Base-by-base conservation (phyloP, 2,888 invertebrate genomes). In the Phaonia tiefii region DNA sequence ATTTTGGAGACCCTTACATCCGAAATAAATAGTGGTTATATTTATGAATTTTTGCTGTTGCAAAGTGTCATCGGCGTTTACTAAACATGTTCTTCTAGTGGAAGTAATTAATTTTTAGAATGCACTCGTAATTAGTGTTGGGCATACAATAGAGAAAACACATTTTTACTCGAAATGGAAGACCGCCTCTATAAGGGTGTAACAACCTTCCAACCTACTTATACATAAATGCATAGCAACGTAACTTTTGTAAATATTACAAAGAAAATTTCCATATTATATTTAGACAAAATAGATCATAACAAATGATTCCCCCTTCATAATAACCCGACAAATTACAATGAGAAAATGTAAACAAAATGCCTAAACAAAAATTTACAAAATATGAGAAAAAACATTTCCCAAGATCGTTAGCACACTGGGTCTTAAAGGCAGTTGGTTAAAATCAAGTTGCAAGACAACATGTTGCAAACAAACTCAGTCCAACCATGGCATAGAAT, bases 251-350 rank as follows among this genome's bases (percentile, higher is more conserved):
- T 42, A 63, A 63, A n/a, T 39, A 22, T 63, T 63, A 22, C 3
- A 22, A 22, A 10, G 22, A 25, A 4, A 13, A 2, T 8, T 3
- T 11, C 13, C 54, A 20, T 15, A 20, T 17, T 20, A 8, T 17
- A 8, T 20, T 4, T 49, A 8, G 17, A 17, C 20, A 54, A 22
- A 42, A 26, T 31, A 67, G 42, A 71, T 51, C 15, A 44, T 76
- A 72, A 78, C 75, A 83, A 83, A 81, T 83, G 74, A 79, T 75
- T 46, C 10, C 22, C 74, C 54, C 49, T 31, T 63, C 73, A 70
- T 82, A 77, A 82, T 83, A 82, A 72, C 65, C 69, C 67, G 74
- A 75, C 56, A 75, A 69, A 75, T 71, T 73, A 71, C 51, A 71
- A 75, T 67, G 54, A 54, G 60, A 79, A n/a, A n/a, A 69, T 54